These are phyloP conservation scores for Brachionus rubens DNA, from an alignment of 1,140 invertebrate genomes.

Conservation along the genomic window DNA sequence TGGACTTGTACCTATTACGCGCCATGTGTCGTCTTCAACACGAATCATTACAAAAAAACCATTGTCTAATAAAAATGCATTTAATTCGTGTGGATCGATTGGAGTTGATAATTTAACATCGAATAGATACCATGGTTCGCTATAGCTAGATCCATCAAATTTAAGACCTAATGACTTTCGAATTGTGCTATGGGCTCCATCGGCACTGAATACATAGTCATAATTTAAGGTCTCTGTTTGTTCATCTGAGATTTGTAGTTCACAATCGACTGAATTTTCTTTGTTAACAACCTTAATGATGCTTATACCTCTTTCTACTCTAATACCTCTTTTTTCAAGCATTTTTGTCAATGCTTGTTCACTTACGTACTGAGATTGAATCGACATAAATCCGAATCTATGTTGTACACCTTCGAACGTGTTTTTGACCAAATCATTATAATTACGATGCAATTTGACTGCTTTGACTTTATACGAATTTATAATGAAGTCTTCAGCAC, in stretches of 20 bases:
- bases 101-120: background rate
- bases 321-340: background rate
- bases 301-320: background rate
- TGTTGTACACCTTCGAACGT: background rate
- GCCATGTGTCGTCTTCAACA: background rate
- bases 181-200: background rate
- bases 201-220: slow-evolving; percentile 15
- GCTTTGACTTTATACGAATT: background rate
- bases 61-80: background rate
- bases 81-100: background rate
- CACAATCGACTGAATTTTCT: background rate
- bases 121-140: background rate
- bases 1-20: background rate
- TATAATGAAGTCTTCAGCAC: background rate
- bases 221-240: background rate
- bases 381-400: background rate
- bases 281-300: background rate
- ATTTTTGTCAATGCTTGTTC: background rate
- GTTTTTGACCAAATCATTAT: background rate
- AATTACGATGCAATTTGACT: background rate
- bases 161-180: background rate
- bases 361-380: background rate
- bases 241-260: background rate
- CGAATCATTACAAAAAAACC: background rate
- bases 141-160: background rate